Conservation (phyloP, 1,140 invertebrate genomes). For the Aphidius gifuensis region DNA sequence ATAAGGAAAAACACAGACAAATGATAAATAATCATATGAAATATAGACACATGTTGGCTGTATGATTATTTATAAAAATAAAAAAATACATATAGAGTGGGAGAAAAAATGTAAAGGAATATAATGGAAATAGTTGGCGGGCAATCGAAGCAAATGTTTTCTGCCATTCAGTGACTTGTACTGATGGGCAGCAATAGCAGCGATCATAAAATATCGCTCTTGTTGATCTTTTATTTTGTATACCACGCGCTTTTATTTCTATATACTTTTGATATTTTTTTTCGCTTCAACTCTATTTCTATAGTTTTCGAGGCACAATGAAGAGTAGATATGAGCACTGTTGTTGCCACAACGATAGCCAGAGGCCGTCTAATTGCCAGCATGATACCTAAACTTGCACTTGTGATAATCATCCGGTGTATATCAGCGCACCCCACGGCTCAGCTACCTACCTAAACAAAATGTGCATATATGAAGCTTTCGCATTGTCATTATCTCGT, state of each 20-base stretch:
- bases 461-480: neutral
- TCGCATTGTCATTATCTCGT: no score
- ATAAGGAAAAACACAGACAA: neutral
- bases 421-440: neutral
- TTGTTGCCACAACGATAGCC: conserved; percentile 11
- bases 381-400: conserved; percentile 19
- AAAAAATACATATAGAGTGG: neutral
- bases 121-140: neutral
- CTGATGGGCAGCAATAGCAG: no score
- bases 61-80: no score
- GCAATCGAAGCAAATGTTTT: no score
- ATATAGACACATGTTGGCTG: neutral
- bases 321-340: neutral
- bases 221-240: no score
- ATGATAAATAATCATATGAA: neutral
- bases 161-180: no score
- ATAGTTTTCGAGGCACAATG: conserved; percentile 3
- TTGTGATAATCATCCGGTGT: conserved; percentile 20
- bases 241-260: neutral
- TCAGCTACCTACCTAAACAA: neutral
- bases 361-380: conserved; percentile 25
- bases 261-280: neutral
- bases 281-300: neutral
- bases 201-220: no score
- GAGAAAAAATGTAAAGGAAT: no score